Evolutionary conservation across 2,113 vertebrate species (phyloP).

Genomic region (Chloropsis hardwickii): DNA sequence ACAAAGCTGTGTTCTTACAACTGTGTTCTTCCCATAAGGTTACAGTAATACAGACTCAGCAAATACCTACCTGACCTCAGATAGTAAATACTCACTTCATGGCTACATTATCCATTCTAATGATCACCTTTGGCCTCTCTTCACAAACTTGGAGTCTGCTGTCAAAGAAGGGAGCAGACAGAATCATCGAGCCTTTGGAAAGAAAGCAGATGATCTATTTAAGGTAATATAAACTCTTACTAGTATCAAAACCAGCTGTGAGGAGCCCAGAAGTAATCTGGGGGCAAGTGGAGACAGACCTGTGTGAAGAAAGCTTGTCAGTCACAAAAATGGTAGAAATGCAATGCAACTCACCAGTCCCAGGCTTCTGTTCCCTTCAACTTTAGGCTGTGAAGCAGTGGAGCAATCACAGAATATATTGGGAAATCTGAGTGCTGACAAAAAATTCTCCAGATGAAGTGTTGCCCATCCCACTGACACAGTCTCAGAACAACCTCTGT

Average conservation of each 20-base stretch:
- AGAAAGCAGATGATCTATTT: slow-evolving; percentile 49
- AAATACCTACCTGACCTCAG: slow-evolving; percentile 71
- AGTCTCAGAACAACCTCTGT: background rate
- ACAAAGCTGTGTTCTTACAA: background rate
- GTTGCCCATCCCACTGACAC: background rate
- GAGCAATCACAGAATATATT: background rate
- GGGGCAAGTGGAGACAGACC: background rate
- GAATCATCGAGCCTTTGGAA: slow-evolving; percentile 61
- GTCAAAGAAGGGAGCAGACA: slow-evolving; percentile 77
- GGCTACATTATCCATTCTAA: slow-evolving; percentile 72
- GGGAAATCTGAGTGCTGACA: background rate
- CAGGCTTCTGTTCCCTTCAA: background rate
- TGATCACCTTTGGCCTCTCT: slow-evolving; percentile 78
- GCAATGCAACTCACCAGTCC: background rate
- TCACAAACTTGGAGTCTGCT: slow-evolving; percentile 76
- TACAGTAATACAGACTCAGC: slow-evolving; percentile 81
- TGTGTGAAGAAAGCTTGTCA: background rate
- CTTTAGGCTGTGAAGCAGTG: background rate
- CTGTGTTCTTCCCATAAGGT: slow-evolving; percentile 45
- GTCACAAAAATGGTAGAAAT: background rate
- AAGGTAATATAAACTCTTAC: slow-evolving; percentile 63
- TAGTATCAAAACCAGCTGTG: background rate
- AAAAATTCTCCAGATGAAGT: background rate
- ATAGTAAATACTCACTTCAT: slow-evolving; percentile 74
- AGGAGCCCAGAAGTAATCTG: background rate